Base-by-base conservation (phyloP, 1,140 invertebrate genomes). In the Drosophila auraria region DNA sequence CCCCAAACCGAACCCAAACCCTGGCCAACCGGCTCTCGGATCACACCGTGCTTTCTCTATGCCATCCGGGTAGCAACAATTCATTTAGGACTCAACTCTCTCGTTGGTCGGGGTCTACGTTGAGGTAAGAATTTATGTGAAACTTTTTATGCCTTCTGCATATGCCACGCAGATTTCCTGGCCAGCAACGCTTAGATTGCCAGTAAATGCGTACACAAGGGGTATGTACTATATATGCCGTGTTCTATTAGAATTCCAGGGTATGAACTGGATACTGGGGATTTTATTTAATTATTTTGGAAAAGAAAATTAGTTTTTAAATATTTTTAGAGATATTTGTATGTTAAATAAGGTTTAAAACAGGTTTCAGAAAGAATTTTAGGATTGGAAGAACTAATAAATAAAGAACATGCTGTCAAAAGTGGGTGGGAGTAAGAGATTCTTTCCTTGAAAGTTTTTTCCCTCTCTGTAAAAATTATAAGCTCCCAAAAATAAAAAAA, bases 101-200 rank as follows among this genome's bases (percentile, higher is more conserved):
- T 44, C 73, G 62, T 74, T 78, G 66, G 30, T 5, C 44, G n/a
- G 3, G 27, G 42, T 17, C 47, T 17, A 38, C 25, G 51, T 54
- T 42, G 57, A 57, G 57, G 58, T 79, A 66, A 42, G 78, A 89
- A 84, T 89, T 89, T 90, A 89, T 90, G 86, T 20, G 59, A 45
- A 78, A 72, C 65, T 82, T 90, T 90, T 90, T 90, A 89, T 90
- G 78, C 64, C 61, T 60, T 56, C 62, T 86, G 74, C 82, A 84
- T 83, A 72, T 83, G 81, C 77, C 63, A 69, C 59, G 57, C 50
- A 73, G 36, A 45, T 53, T 54, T 66, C 53, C 54, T 44, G 64
- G 57, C 57, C n/a, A 56, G 42, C 58, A 8, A 6, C 30, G 25
- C 60, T 65, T 59, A 68, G 64, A 59, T 51, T 17, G 14, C 38